Conservation (phyloP, 2,888 invertebrate species). For the Mesorhabditis sp. region DNA sequence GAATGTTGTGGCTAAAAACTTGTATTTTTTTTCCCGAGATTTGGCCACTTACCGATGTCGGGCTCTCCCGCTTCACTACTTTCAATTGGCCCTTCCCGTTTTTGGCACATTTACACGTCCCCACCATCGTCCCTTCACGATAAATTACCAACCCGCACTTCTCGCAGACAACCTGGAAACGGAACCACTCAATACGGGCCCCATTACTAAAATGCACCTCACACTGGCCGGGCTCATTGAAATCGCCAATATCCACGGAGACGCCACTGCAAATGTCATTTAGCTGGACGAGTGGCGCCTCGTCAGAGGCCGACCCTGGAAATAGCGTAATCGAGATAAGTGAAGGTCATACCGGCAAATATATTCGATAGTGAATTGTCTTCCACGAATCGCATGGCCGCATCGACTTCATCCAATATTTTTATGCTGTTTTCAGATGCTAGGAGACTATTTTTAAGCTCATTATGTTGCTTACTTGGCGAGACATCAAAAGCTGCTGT, state of each 20-base stretch:
- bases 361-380: conserved; percentile 36
- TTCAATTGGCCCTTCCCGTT: neutral
- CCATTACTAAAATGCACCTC: neutral
- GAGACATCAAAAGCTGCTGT: conserved; percentile 43
- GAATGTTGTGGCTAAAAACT: conserved; percentile 1
- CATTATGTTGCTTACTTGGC: conserved; percentile 27
- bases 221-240: conserved; percentile 5
- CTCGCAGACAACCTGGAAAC: conserved; percentile 27
- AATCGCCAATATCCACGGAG: conserved; percentile 31
- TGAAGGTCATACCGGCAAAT: conserved; percentile 12
- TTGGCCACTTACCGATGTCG: neutral
- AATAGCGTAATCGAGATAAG: neutral
- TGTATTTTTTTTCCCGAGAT: neutral
- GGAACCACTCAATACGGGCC: neutral
- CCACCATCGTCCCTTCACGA: conserved; percentile 72
- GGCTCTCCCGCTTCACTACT: neutral
- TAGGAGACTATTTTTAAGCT: conserved; percentile 14
- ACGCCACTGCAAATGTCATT: conserved; percentile 72
- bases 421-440: conserved; percentile 38
- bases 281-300: conserved; percentile 54
- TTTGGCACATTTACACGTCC: conserved; percentile 36
- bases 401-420: conserved; percentile 45
- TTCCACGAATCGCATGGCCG: conserved; percentile 46
- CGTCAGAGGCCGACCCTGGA: conserved; percentile 24
- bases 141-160: conserved; percentile 67